Conservation (phyloP, 2,113 vertebrate species). For the Tricholaema leucomelas region DNA sequence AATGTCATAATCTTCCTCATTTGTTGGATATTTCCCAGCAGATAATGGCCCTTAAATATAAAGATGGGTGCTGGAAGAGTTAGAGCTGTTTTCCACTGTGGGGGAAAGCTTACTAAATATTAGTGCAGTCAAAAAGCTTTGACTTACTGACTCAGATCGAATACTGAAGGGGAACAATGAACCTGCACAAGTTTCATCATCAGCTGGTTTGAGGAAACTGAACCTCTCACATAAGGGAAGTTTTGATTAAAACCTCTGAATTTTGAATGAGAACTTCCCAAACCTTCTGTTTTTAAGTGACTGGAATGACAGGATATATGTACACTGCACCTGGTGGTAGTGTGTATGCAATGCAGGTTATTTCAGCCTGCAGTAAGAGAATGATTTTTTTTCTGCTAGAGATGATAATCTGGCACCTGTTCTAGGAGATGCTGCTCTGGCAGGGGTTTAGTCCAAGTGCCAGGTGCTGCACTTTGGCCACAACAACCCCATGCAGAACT, state of each 20-base stretch:
- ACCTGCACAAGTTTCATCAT: not conserved
- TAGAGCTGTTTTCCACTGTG: not conserved
- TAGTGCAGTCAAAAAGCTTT: not conserved
- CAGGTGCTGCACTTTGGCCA: too few relatives aligned
- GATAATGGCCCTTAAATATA: not conserved
- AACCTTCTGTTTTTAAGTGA: not conserved
- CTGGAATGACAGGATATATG: not conserved
- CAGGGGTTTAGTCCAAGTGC: too few relatives aligned
- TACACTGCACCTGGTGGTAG: not conserved
- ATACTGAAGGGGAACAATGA: not conserved
- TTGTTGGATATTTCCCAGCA: not conserved
- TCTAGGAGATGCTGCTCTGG: too few relatives aligned
- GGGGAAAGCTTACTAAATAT: not conserved
- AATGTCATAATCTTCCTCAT: not conserved
- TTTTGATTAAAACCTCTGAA: not conserved
- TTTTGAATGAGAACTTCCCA: not conserved
- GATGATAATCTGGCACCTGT: not conserved
- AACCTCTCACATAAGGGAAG: not conserved
- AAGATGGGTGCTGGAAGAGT: not conserved
- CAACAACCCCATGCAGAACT: too few relatives aligned
- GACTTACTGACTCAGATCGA: not conserved
- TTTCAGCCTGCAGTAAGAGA: not conserved
- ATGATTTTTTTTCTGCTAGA: not conserved
- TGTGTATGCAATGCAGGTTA: not conserved
- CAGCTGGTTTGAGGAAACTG: not conserved